Evolutionary conservation across 2,113 vertebrate species (phyloP), one percentile per base, ranked within the genome.

Genomic region (Calyptomena viridis): DNA sequence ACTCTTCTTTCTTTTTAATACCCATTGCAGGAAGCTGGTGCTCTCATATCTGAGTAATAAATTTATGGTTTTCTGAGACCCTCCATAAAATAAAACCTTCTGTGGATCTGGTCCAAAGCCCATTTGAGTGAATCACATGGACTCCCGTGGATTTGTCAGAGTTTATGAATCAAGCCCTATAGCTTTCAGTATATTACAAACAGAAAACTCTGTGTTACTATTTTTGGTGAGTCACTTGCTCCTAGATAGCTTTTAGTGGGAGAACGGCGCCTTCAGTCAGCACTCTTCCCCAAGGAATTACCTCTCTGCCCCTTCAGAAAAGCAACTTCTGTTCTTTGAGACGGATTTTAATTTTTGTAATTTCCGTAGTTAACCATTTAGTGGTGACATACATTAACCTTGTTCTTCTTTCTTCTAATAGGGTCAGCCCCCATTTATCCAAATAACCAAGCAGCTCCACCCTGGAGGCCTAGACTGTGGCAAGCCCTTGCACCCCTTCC

Each of bases 71-170:
- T 95, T 90, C 68, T 92, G 82, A 93, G 64, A 86, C 79, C 14
- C 33, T 84, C 47, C 78, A 68, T 93, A 90, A 93, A 93, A 60
- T 71, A 79, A 95, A 95, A 95, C 63, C 39, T 88, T 33, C 55
- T 71, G 39, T 80, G 44, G 90, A 55, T 62, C 39, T 86, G 39
- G 56, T 95, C 75, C 82, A 88, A 80, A 94, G 72, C 47, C 60
- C 68, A 27, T 92, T n/a, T 67, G 72, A 74, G 75, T 59, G 90
- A 92, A 88, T 94, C 88, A 71, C 53, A 39, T 52, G 83, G 76
- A 44, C 35, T 88, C 44, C 62, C 15, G 6, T 87, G 56, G 68
- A 74, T 96, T 81, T 90, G 44, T 37, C 12, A 47, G 64, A 74
- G 50, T 91, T 91, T 86, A 74, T 95, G 78, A 93, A 90, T 91